A percentile compares a stretch with the other conserved stretches of the same genome.
phyloP scores from a whole-genome alignment of 2,113 vertebrate species.

The Dicerorhinus sumatrensis region DNA sequence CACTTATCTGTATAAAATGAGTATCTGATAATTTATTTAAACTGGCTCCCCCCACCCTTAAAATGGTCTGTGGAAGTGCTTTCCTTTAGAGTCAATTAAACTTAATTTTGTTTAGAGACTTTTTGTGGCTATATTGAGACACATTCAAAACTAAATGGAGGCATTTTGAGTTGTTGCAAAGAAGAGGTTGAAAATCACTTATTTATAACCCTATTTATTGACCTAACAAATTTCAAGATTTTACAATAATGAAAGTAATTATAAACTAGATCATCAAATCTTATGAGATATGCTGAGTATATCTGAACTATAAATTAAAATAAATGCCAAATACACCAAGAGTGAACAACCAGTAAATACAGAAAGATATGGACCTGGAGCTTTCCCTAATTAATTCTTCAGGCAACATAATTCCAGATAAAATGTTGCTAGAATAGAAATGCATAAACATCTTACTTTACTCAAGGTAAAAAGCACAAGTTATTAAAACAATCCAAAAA shows the following conservation, averaged over 20 bases:
- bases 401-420: neutral
- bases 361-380: neutral
- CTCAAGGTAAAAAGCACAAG: slow-evolving; percentile 43
- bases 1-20: slow-evolving; percentile 75
- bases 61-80: slow-evolving; percentile 71
- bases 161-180: slow-evolving; percentile 55
- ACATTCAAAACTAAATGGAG: slow-evolving; percentile 62
- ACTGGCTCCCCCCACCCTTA: slow-evolving; percentile 56
- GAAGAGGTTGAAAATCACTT: slow-evolving; percentile 58
- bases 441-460: slow-evolving; percentile 52
- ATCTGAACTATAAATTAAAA: slow-evolving; percentile 62
- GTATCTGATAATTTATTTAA: slow-evolving; percentile 78
- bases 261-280: slow-evolving; percentile 60
- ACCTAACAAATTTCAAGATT: slow-evolving; percentile 72
- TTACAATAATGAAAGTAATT: slow-evolving; percentile 73
- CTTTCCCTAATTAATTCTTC: slow-evolving; percentile 1
- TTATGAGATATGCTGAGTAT: slow-evolving; percentile 48
- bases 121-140: slow-evolving; percentile 57
- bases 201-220: slow-evolving; percentile 74
- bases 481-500: slow-evolving; percentile 46
- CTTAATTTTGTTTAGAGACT: slow-evolving; percentile 78
- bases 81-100: slow-evolving; percentile 77
- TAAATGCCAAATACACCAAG: slow-evolving; percentile 53
- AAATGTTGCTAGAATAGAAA: slow-evolving; percentile 44
- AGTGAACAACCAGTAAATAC: slow-evolving; percentile 36